Evolutionary conservation across 2,888 invertebrate species (phyloP).

Genomic region (Chrysomela aeneicollis): DNA sequence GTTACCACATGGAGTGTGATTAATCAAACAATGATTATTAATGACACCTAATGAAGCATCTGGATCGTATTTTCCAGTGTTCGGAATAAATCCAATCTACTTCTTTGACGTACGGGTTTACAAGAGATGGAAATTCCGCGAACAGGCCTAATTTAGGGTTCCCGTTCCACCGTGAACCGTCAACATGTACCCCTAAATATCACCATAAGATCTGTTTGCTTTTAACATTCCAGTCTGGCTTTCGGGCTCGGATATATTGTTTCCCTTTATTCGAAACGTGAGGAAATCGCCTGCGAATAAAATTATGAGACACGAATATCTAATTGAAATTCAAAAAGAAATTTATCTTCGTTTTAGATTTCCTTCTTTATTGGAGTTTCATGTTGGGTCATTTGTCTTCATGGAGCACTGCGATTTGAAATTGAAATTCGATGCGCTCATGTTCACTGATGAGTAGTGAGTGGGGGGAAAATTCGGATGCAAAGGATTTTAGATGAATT

Average conservation of each 20-base stretch:
- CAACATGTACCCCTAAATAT: conserved; percentile 44
- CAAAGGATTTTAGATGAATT: background rate
- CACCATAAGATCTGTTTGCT: conserved; percentile 40
- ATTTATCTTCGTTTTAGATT: conserved; percentile 35
- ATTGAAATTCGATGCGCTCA: conserved; percentile 25
- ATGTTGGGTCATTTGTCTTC: conserved; percentile 33
- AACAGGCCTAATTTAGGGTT: conserved; percentile 45
- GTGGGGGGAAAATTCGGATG: background rate
- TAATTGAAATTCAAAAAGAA: conserved; percentile 39
- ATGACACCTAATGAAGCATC: too few species aligned
- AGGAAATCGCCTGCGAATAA: conserved; percentile 40
- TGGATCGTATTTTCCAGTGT: background rate
- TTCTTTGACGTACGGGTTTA: background rate
- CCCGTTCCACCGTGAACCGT: conserved; percentile 41
- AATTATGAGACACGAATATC: conserved; percentile 41
- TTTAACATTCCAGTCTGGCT: conserved; percentile 43
- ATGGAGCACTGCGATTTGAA: conserved; percentile 19
- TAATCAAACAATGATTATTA: too few species aligned
- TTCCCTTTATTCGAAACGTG: conserved; percentile 44
- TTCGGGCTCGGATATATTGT: conserved; percentile 40
- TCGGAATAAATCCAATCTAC: background rate
- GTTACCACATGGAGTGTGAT: too few species aligned
- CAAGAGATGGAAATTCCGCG: conserved; percentile 32
- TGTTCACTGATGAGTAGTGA: conserved; percentile 3
- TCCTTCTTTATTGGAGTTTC: conserved; percentile 32